These are phyloP conservation scores for Acromyrmex echinatior DNA, from an alignment of 1,140 invertebrate genomes.

Conservation along the genomic window DNA sequence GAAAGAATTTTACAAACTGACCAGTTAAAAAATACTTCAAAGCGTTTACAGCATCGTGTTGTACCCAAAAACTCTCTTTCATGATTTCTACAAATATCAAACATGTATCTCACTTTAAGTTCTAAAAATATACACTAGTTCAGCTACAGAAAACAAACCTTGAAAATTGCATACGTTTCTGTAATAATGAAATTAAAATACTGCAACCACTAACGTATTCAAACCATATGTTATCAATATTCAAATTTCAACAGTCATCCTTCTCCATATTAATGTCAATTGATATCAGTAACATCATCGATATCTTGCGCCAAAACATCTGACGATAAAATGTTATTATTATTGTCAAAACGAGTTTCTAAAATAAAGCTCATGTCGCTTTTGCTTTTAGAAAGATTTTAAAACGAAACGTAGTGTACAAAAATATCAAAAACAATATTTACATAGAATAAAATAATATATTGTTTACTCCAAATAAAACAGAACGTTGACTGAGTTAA, in stretches of 20 bases:
- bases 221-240: neutral
- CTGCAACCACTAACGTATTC: neutral
- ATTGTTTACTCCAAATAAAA: neutral
- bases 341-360: neutral
- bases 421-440: conserved; percentile 22
- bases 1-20: too few relatives aligned
- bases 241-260: neutral
- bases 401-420: too few relatives aligned
- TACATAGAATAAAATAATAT: neutral
- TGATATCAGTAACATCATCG: neutral
- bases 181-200: neutral
- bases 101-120: too few relatives aligned
- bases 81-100: too few relatives aligned
- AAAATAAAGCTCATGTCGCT: neutral
- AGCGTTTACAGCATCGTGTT: too few relatives aligned
- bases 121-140: too few relatives aligned
- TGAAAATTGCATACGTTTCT: neutral
- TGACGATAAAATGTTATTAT: conserved; percentile 14
- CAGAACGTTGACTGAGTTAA: neutral
- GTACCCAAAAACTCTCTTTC: too few relatives aligned
- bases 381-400: neutral
- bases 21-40: too few relatives aligned
- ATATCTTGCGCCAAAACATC: neutral
- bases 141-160: too few relatives aligned
- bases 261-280: neutral